Base-by-base conservation (phyloP, 2,888 invertebrate genomes). In the Chouioia cunea region DNA sequence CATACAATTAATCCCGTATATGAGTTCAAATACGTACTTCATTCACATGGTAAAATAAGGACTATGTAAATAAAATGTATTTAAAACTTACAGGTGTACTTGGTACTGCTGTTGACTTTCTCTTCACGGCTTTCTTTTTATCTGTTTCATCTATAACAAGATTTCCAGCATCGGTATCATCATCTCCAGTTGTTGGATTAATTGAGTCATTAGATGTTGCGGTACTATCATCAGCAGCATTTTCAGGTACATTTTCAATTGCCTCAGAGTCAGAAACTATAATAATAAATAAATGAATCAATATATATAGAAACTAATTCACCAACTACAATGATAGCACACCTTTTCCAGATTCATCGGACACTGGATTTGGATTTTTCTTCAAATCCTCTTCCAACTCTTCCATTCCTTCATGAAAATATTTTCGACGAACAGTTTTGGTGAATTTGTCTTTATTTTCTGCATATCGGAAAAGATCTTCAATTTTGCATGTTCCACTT, bases 391-490 rank as follows among this genome's bases (percentile, higher is more conserved):
- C 89, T 81, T 96, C 95, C 71, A 97, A 95, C 86, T 97, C 93
- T 80, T 91, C 90, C 18, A 97, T 90, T 0, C 96, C 97, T 79
- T 96, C 95, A 71, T 93, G 93, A 82, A 94, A 97, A 85, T 91
- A 93, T 79, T 93, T 92, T 46, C 94, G 88, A 82, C 95, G 96
- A 76, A 93, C 89, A 0, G 92, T 90, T 81, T 93, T 95, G 63
- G 89, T 90, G 85, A 91, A 94, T 86, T 92, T 95, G 77, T 89
- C 91, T 86, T 94, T 94, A 78, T 92, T 91, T 79, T 93, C 93
- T 0, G 90, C 89, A 82, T 96, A 97, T 65, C 92, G 92, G 81
- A 91, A 96, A 20, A 97, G 88, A 87, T 97, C 96, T 83, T 96
- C 96, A 0, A 92, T 88, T 80, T 94, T 93, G 27, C 91, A 93